These are phyloP conservation scores for Bembecia ichneumoniformis DNA, from an alignment of 2,888 invertebrate species.

Conservation along the genomic window DNA sequence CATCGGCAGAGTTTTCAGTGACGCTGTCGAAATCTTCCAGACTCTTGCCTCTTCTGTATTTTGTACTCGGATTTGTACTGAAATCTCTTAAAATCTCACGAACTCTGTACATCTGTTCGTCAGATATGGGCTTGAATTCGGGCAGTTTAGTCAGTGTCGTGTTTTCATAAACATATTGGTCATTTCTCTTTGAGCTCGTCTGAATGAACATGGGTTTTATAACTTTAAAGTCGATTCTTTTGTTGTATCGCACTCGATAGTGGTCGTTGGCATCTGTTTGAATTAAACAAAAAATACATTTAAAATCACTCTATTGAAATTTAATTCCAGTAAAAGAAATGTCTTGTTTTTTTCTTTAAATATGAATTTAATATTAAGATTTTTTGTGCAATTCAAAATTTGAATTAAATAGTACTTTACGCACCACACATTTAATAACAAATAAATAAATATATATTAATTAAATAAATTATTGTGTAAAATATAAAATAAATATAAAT, in stretches of 20 bases:
- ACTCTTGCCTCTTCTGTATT: constrained; percentile 31
- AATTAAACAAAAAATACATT: constrained; percentile 29
- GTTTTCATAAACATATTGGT: constrained; percentile 35
- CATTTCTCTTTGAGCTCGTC: constrained; percentile 40
- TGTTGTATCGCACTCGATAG: constrained; percentile 53
- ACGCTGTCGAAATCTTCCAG: constrained; percentile 17
- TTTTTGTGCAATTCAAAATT: too few relatives aligned
- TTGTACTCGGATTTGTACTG: constrained; percentile 24
- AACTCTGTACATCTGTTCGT: constrained; percentile 52
- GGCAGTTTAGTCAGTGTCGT: constrained; percentile 35
- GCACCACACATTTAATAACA: too few relatives aligned
- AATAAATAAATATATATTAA: too few relatives aligned
- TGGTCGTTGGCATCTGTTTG: constrained; percentile 63
- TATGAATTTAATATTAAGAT: too few relatives aligned
- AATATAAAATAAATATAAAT: too few relatives aligned
- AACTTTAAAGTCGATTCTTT: constrained; percentile 23
- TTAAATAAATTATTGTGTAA: too few relatives aligned
- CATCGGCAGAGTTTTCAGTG: constrained; percentile 9
- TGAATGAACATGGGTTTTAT: constrained; percentile 61
- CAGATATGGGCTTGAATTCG: constrained; percentile 57
- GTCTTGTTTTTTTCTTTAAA: too few relatives aligned
- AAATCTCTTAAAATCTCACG: constrained; percentile 48
- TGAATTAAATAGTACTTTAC: too few relatives aligned
- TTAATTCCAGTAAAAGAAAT: too few relatives aligned
- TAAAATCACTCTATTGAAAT: too few relatives aligned